Evolutionary conservation across 2,113 vertebrate species (phyloP).

Genomic region (Perccottus glenii): DNA sequence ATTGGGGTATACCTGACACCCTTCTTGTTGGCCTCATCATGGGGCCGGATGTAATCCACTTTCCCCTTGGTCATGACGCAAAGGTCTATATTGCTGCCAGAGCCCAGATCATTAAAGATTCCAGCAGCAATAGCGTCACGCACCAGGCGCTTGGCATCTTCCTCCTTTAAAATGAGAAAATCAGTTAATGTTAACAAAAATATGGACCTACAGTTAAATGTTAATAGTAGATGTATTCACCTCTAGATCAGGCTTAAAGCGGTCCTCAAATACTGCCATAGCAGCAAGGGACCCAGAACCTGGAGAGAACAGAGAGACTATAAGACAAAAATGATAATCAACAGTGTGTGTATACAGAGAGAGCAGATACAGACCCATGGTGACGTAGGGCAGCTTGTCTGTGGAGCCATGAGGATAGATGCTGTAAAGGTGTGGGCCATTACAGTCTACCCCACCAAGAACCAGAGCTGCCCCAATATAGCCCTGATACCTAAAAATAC

Average conservation of each 20-base stretch:
- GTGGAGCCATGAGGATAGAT: conserved; percentile 98
- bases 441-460: conserved; percentile 92
- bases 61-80: conserved; percentile 94
- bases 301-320: conserved; percentile 48
- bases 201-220: neutral
- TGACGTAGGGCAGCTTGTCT: conserved; percentile 97
- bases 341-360: neutral
- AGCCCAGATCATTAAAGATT: conserved; percentile 95
- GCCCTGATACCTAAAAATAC: conserved; percentile 89
- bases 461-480: conserved; percentile 96
- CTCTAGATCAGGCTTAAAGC: conserved; percentile 92
- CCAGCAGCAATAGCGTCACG: conserved; percentile 93
- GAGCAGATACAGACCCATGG: conserved; percentile 88
- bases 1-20: conserved; percentile 83
- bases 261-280: conserved; percentile 97
- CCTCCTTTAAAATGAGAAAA: conserved; percentile 80
- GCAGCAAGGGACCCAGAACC: conserved; percentile 96
- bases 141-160: conserved; percentile 90
- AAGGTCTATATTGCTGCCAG: conserved; percentile 94
- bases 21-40: conserved; percentile 91
- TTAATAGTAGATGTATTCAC: conserved; percentile 65
- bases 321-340: conserved; percentile 14
- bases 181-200: neutral
- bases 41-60: conserved; percentile 91
- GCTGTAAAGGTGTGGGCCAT: conserved; percentile 95